Percentiles rank a stretch among this genome's conserved stretches.
phyloP scores from a whole-genome alignment of 2,888 invertebrate genomes.

The Drosophila cracens region DNA sequence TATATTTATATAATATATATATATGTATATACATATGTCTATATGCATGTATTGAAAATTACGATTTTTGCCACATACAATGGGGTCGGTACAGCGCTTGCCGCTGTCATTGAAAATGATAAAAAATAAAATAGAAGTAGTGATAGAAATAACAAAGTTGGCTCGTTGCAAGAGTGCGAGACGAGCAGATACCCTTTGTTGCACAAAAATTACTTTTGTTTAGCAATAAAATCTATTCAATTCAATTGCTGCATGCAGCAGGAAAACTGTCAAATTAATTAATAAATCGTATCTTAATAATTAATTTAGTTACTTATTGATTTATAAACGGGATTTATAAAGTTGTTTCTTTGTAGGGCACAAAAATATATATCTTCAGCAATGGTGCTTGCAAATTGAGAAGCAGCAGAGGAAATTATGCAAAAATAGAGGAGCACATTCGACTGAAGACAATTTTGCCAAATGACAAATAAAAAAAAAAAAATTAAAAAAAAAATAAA shows the following conservation, averaged over 20 bases:
- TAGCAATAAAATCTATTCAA: background rate
- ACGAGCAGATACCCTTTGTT: constrained; percentile 12
- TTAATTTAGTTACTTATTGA: background rate
- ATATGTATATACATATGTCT: constrained; percentile 9
- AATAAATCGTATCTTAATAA: background rate
- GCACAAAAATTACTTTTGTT: background rate
- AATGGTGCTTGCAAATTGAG: background rate
- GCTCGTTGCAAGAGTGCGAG: background rate
- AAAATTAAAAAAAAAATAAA: constrained; percentile 14
- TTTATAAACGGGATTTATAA: background rate
- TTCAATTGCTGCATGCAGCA: background rate
- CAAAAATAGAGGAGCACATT: constrained; percentile 41
- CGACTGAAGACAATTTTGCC: constrained; percentile 45
- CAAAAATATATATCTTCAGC: background rate
- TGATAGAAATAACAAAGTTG: constrained; percentile 28
- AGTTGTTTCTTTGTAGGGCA: background rate
- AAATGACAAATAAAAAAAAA: constrained; percentile 59
- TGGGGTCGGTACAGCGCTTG: constrained; percentile 45
- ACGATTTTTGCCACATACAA: constrained; percentile 49
- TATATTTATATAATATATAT: background rate
- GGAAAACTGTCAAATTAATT: background rate
- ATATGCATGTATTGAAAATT: constrained; percentile 25
- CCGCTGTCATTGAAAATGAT: constrained; percentile 74
- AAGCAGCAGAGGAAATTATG: constrained; percentile 65
- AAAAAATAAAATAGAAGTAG: constrained; percentile 53